These are phyloP conservation scores for Amiota communis DNA, from an alignment of 2,888 invertebrate genomes.

Conservation along the genomic window DNA sequence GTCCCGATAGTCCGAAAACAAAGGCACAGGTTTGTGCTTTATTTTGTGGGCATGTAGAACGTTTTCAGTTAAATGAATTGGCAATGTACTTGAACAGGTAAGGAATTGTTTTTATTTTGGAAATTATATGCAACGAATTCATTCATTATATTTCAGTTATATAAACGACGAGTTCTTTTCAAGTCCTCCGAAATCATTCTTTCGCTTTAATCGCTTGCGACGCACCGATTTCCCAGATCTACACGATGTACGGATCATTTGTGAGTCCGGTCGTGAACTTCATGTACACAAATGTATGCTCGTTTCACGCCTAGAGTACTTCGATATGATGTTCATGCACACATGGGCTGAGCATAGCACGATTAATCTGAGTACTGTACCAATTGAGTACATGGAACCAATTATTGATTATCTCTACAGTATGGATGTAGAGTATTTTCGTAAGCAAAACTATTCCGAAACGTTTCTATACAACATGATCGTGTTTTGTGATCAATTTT, in stretches of 20 bases:
- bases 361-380: constrained; percentile 67
- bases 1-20: constrained; percentile 54
- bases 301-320: constrained; percentile 87
- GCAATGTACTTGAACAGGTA: constrained; percentile 63
- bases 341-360: constrained; percentile 76
- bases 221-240: constrained; percentile 75
- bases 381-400: constrained; percentile 75
- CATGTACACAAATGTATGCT: constrained; percentile 88
- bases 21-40: constrained; percentile 54
- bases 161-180: constrained; percentile 52
- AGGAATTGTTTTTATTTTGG: neutral
- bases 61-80: constrained; percentile 67
- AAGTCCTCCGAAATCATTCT: constrained; percentile 52
- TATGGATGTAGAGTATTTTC: constrained; percentile 77
- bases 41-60: constrained; percentile 61
- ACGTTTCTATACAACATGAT: constrained; percentile 82
- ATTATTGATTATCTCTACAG: constrained; percentile 85
- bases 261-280: constrained; percentile 75
- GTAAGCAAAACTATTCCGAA: constrained; percentile 79
- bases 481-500: constrained; percentile 86
- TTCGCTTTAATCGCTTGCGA: constrained; percentile 72
- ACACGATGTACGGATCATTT: constrained; percentile 78
- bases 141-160: constrained; percentile 40
- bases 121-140: neutral
- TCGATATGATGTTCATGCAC: constrained; percentile 86